phyloP scores from a whole-genome alignment of 2,888 invertebrate species.

The Brenthis hecate region DNA sequence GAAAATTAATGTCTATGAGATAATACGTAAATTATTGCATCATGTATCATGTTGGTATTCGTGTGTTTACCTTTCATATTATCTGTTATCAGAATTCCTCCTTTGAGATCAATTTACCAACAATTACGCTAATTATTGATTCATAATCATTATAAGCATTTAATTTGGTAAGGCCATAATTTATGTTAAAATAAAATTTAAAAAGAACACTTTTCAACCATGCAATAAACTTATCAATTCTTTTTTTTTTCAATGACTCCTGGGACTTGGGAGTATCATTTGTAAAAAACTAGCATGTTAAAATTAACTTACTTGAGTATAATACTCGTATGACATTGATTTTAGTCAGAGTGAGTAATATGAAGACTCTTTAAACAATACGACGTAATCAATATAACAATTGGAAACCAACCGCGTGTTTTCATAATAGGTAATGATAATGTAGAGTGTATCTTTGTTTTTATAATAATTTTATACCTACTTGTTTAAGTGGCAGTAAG shows the following conservation, averaged over 20 bases:
- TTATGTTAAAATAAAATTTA: no score
- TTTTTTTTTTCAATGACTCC: no score
- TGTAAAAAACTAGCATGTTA: no score
- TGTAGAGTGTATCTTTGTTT: background rate
- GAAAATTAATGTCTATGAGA: background rate
- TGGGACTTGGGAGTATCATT: no score
- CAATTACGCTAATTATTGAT: background rate
- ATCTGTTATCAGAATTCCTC: slow-evolving; percentile 8
- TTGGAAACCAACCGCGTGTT: slow-evolving; percentile 20
- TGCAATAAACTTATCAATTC: no score
- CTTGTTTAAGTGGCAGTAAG: background rate
- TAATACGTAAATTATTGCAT: slow-evolving; percentile 12
- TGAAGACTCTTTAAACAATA: slow-evolving; percentile 25
- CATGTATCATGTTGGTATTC: background rate
- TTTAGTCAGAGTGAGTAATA: slow-evolving; percentile 19
- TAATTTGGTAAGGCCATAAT: no score
- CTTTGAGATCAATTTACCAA: slow-evolving; percentile 8
- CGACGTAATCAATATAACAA: slow-evolving; percentile 25
- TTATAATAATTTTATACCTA: background rate
- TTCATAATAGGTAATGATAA: background rate
- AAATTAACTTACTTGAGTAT: background rate
- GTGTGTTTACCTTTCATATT: slow-evolving; percentile 5
- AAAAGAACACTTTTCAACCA: no score
- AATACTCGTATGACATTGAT: slow-evolving; percentile 17
- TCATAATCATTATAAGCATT: background rate